Conservation (phyloP, 1,140 invertebrate genomes). For the Drosophila navojoa region DNA sequence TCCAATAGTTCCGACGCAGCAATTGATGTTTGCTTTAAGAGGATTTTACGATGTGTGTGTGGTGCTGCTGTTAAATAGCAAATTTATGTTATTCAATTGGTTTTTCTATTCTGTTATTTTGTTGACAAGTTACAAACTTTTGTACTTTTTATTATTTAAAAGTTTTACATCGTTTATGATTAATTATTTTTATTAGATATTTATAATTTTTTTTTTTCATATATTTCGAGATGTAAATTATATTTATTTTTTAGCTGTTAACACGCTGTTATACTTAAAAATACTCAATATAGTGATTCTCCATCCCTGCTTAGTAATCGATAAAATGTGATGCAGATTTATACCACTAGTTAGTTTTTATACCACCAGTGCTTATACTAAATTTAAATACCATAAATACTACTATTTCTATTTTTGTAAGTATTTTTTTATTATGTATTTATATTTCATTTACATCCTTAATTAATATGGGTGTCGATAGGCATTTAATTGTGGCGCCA, state of each 20-base stretch:
- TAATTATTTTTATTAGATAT: background rate
- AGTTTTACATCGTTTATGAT: background rate
- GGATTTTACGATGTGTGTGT: constrained; percentile 23
- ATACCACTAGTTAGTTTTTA: too few relatives aligned
- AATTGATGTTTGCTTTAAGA: constrained; percentile 35
- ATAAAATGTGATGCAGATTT: background rate
- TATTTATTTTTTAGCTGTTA: background rate
- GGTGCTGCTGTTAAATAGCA: constrained; percentile 24
- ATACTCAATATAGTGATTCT: background rate
- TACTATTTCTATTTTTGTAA: background rate
- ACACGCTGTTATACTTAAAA: background rate
- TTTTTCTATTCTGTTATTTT: background rate
- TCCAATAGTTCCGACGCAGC: constrained; percentile 21
- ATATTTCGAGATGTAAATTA: background rate
- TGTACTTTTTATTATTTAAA: background rate
- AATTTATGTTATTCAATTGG: constrained; percentile 10
- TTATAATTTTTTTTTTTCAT: background rate
- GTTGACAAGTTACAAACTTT: background rate
- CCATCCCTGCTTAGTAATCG: background rate
- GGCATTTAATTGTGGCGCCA: too few relatives aligned
- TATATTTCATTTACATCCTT: background rate
- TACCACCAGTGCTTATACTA: too few relatives aligned
- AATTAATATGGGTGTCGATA: background rate
- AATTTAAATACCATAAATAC: too few relatives aligned
- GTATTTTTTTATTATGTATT: background rate